Percentiles rank a stretch among this genome's conserved stretches.
These are phyloP conservation scores for Cinara cedri DNA, from an alignment of 2,888 invertebrate genomes.

Conservation along the genomic window DNA sequence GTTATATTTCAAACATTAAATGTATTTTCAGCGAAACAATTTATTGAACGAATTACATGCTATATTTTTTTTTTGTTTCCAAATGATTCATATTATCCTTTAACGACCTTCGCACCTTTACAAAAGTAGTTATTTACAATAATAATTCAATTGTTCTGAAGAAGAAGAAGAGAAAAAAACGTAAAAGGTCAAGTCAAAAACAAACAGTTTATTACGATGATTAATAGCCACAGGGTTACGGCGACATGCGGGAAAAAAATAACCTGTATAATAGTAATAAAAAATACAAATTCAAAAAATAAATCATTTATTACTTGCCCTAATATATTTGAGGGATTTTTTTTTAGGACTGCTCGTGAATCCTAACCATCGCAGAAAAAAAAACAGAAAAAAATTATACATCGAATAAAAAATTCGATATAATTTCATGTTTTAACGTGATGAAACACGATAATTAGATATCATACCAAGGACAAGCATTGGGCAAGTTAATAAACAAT, in stretches of 20 bases:
- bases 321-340: neutral
- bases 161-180: neutral
- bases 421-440: too few relatives aligned
- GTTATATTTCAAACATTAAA: too few relatives aligned
- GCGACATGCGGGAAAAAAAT: neutral
- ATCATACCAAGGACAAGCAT: too few relatives aligned
- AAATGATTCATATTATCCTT: neutral
- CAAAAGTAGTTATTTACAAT: neutral
- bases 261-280: neutral
- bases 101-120: neutral
- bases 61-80: neutral
- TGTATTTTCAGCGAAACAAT: too few relatives aligned
- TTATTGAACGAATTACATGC: too few relatives aligned
- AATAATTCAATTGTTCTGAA: neutral
- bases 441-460: too few relatives aligned
- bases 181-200: conserved; percentile 14
- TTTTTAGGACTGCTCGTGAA: neutral
- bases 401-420: too few relatives aligned
- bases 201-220: conserved; percentile 20
- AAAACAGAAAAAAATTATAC: too few relatives aligned
- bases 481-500: too few relatives aligned
- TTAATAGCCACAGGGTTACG: neutral
- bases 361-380: too few relatives aligned
- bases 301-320: neutral
- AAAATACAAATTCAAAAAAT: neutral